Percentiles rank a stretch among this genome's conserved stretches.
Conservation (phyloP, 2,113 vertebrate genomes). For the Hippolais icterina region DNA sequence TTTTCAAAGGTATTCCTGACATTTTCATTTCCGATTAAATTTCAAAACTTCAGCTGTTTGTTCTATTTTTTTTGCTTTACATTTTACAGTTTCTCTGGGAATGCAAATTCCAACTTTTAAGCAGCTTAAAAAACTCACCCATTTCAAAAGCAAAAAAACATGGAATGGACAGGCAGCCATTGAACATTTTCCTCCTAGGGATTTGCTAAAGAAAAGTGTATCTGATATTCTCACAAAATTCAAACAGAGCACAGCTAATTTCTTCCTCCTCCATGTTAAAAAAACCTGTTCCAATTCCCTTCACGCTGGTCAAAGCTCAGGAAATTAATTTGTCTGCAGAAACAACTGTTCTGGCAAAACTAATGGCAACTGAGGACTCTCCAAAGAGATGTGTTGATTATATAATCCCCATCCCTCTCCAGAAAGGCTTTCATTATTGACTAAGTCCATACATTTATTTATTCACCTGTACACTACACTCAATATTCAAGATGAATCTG, state of each 20-base stretch:
- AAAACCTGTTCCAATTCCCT: background rate
- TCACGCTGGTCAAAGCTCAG: background rate
- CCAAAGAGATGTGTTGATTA: background rate
- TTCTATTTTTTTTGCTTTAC: background rate
- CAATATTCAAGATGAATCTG: background rate
- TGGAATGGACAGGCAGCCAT: background rate
- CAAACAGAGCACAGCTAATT: background rate
- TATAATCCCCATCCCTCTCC: background rate
- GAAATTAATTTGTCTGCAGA: constrained; percentile 6
- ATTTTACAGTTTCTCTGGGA: background rate
- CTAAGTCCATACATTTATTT: background rate
- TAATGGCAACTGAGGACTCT: background rate
- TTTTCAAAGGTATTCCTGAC: background rate
- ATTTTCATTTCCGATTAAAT: background rate
- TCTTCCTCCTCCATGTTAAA: background rate
- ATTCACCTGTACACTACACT: background rate
- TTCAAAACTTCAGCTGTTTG: background rate
- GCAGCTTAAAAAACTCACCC: background rate
- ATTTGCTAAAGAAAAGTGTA: background rate
- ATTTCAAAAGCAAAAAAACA: background rate
- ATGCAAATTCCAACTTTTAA: background rate
- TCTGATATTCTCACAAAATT: background rate
- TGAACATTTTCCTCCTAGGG: background rate
- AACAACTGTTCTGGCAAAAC: background rate
- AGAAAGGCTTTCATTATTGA: constrained; percentile 1